Evolutionary conservation across 2,888 invertebrate species (phyloP).

Genomic region (Dendrolimus pini): DNA sequence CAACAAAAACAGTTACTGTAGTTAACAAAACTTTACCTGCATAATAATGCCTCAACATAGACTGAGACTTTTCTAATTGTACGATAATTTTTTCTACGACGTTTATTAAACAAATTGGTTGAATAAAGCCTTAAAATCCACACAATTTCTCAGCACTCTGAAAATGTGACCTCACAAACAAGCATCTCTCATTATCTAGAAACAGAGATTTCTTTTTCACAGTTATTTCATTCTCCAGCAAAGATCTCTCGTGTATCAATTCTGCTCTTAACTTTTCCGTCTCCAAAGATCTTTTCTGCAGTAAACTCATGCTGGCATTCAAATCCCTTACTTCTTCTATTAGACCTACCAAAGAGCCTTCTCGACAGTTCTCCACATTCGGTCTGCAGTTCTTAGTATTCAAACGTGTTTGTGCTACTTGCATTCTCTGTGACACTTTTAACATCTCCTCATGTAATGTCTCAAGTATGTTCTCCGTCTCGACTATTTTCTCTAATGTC

Average conservation of each 20-base stretch:
- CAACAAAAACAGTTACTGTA: too few relatives aligned
- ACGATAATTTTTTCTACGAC: too few relatives aligned
- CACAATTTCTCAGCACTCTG: conserved; percentile 66
- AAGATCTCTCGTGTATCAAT: conserved; percentile 55
- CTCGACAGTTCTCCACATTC: conserved; percentile 62
- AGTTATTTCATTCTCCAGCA: conserved; percentile 60
- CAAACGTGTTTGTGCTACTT: conserved; percentile 63
- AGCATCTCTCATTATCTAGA: conserved; percentile 56
- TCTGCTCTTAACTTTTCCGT: conserved; percentile 57
- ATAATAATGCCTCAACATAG: too few relatives aligned
- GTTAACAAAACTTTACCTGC: too few relatives aligned
- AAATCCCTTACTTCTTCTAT: conserved; percentile 63
- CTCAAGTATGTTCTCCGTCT: conserved; percentile 59
- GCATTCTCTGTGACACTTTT: conserved; percentile 57
- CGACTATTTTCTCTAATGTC: conserved; percentile 59
- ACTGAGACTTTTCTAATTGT: too few relatives aligned
- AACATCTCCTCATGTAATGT: conserved; percentile 59
- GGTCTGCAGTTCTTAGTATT: conserved; percentile 58
- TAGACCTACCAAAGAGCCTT: conserved; percentile 55
- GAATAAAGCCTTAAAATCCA: conserved; percentile 36
- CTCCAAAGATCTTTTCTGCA: conserved; percentile 52
- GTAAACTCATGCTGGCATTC: conserved; percentile 56
- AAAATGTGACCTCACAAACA: conserved; percentile 59
- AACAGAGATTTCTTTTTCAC: conserved; percentile 62
- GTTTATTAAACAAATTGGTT: too few relatives aligned